Evolutionary conservation across 2,888 invertebrate species (phyloP).

Genomic region (Hyles lineata): DNA sequence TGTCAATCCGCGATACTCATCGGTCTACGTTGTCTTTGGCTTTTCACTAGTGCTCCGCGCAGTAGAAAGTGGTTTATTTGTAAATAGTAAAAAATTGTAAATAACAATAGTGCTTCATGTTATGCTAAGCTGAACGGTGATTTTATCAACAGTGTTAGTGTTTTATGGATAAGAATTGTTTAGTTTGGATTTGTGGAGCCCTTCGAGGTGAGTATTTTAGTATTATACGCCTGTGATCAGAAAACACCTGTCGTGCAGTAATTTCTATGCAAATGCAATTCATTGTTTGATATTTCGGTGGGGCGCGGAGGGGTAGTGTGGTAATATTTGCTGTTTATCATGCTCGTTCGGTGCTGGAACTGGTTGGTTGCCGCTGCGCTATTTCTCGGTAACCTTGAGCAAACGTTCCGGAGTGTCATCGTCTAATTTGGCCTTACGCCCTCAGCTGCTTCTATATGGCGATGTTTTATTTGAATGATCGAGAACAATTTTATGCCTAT

Average conservation of each 20-base stretch:
- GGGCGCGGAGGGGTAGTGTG: slow-evolving; percentile 43
- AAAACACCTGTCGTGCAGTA: slow-evolving; percentile 48
- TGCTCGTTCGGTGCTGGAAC: slow-evolving; percentile 41
- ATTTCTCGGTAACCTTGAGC: slow-evolving; percentile 66
- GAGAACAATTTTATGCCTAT: neutral
- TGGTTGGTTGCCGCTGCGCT: slow-evolving; percentile 47
- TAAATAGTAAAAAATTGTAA: slow-evolving; percentile 76
- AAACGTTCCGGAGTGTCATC: slow-evolving; percentile 58
- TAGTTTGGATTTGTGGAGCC: slow-evolving; percentile 46
- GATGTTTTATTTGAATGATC: slow-evolving; percentile 27
- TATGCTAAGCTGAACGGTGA: slow-evolving; percentile 45
- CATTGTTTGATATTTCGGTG: slow-evolving; percentile 42
- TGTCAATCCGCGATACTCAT: slow-evolving; percentile 16
- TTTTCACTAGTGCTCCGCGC: slow-evolving; percentile 58
- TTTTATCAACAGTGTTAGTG: slow-evolving; percentile 56
- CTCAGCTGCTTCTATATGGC: slow-evolving; percentile 45
- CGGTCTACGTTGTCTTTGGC: slow-evolving; percentile 27
- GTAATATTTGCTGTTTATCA: slow-evolving; percentile 44
- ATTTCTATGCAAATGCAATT: slow-evolving; percentile 43
- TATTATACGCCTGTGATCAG: slow-evolving; percentile 36
- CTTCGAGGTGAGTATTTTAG: slow-evolving; percentile 35
- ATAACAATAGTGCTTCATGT: slow-evolving; percentile 56
- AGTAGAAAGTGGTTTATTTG: slow-evolving; percentile 74
- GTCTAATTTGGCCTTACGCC: slow-evolving; percentile 59
- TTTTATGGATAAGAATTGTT: slow-evolving; percentile 60